Base-by-base conservation (phyloP, 92 coral and sea anemone species). In the Zoanthus sansibaricus region DNA sequence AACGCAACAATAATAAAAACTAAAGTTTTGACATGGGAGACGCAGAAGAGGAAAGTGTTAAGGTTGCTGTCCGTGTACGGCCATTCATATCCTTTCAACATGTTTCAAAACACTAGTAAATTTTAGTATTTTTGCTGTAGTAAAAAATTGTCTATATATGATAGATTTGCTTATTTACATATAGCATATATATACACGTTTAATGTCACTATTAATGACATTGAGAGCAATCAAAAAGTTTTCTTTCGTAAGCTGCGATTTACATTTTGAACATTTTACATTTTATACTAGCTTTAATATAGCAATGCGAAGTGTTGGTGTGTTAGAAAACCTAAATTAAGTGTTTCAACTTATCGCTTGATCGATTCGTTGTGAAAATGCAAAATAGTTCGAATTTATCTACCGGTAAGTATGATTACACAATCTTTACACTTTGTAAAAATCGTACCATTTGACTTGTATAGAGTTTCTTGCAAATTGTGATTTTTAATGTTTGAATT, bases 41-140 rank as follows among this genome's bases (percentile, higher is more conserved):
- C 30, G 69, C 25, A 62, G 69, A 62, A 62, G 69, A 62, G 30
- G 69, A 62, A 62, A 62, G 69, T 62, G 69, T 62, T 7, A 62
- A 62, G 69, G 69, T 62, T 20, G 69, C 69, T 17, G 69, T 62
- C 5, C 69, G 69, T n/a, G 69, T 62, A 17, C 25, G 69, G 5
- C 69, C 69, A 62, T 62, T 62, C n/a, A 62, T 62, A 62, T 62
- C 69, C 69, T 62, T 62, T 62, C 69, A 62, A 17, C 7, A 1
- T 17, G 4, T 62, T n/a, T 62, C 21, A 49, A 7, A 49, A 49
- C 9, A 8, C 6, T 9, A 17, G 0, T 16, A 5, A 5, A 58
- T 11, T 58, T 3, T 54, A 54, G 59, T 54, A 10, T 5, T 58
- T 58, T 37, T 37, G 42, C 55, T 49, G 12, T 11, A 49, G 55